Base-by-base conservation (phyloP, 2,113 vertebrate genomes). In the Erinaceus europaeus region DNA sequence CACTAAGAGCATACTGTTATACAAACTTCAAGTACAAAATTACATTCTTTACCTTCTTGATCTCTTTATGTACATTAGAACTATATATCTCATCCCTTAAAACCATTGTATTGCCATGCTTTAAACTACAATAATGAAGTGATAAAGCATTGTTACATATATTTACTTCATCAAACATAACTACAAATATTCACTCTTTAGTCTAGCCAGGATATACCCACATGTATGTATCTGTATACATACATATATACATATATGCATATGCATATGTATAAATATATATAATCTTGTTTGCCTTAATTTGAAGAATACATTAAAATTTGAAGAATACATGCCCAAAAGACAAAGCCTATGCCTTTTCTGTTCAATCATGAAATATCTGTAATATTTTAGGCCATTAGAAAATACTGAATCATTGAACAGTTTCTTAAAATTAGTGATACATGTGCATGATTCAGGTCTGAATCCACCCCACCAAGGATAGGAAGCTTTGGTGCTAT, bases 241-340 rank as follows among this genome's bases (percentile, higher is more conserved):
- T n/a, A n/a, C n/a, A n/a, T n/a, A n/a, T n/a, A n/a, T 83, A 82
- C 57, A n/a, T 84, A 53, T n/a, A 93, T 84, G 88, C 73, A n/a
- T 18, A 90, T 29, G n/a, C n/a, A n/a, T 83, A 82, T 62, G 32
- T 84, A 53, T n/a, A 93, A 87, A 90, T 73, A n/a, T 18, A 90
- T 29, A 80, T n/a, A 73, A 85, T 83, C 42, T 74, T 46, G 69
- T 40, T 72, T 81, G 55, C 84, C 10, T 69, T 68, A n/a, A 89
- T 89, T 67, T 82, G 46, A 84, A 90, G 62, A 90, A 74, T 64
- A 52, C 74, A 64, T 42, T n/a, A 59, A 75, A 72, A 89, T 89
- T 67, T 82, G 46, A 84, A 90, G 62, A 90, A 74, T 64, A 52
- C 74, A 64, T 42, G 65, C 61, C 69, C 36, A 52, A 57, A 75